phyloP scores from a whole-genome alignment of 2,113 vertebrate species.

The Sisor rabdophorus region DNA sequence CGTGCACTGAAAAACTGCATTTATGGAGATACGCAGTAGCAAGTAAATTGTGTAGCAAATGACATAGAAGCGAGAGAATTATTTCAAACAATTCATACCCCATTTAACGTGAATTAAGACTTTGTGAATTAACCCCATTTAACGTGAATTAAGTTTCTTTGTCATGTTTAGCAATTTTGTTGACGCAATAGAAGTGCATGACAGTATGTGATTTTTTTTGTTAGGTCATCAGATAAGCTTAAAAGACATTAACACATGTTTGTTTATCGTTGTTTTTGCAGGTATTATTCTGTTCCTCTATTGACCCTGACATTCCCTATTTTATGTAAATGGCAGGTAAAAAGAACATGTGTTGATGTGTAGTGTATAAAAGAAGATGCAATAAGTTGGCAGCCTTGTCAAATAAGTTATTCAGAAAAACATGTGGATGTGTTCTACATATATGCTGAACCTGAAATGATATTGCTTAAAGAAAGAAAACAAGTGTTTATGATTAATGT shows the following conservation, averaged over 20 bases:
- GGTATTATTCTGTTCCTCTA: neutral
- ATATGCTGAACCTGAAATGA: neutral
- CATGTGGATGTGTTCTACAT: too few relatives aligned
- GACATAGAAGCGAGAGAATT: constrained; percentile 21
- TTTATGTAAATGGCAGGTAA: neutral
- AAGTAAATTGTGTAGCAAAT: constrained; percentile 16
- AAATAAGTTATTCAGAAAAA: too few relatives aligned
- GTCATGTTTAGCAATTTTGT: constrained; percentile 20
- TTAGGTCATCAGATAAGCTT: neutral
- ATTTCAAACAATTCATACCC: neutral
- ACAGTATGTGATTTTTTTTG: neutral
- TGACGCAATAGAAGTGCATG: neutral
- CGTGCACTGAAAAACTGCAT: constrained; percentile 4
- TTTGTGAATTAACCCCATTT: too few relatives aligned
- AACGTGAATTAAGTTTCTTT: constrained; percentile 20
- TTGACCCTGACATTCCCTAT: neutral
- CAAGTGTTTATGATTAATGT: constrained; percentile 12
- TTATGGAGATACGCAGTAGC: constrained; percentile 23
- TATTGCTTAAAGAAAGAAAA: neutral
- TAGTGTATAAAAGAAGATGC: too few relatives aligned
- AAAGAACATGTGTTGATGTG: too few relatives aligned
- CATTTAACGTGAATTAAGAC: constrained; percentile 15
- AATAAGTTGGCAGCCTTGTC: too few relatives aligned
- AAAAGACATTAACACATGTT: neutral
- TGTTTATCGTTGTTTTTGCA: neutral